Percentiles rank a stretch among this genome's conserved stretches.
phyloP scores from a whole-genome alignment of 1,140 invertebrate genomes.

The Wiebesia pumilae region DNA sequence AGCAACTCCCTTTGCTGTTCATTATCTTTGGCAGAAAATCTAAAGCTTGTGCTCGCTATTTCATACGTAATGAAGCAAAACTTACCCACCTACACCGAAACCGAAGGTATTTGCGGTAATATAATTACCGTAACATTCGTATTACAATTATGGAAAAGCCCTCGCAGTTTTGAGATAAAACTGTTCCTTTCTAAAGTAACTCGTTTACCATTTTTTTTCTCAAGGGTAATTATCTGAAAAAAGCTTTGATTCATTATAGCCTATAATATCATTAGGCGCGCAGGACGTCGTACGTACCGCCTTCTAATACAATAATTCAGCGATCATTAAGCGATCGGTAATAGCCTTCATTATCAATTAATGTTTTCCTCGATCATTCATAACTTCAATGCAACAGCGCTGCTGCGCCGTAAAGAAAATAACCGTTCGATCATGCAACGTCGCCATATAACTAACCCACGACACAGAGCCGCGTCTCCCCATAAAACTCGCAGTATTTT shows the following conservation, averaged over 20 bases:
- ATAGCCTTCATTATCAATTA: constrained; percentile 29
- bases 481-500: constrained; percentile 1
- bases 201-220: not conserved
- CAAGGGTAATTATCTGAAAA: not conserved
- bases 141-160: too few species aligned
- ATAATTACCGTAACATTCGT: too few species aligned
- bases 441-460: not conserved
- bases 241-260: not conserved
- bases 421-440: constrained; percentile 11
- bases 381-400: not conserved
- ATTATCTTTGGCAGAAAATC: not conserved
- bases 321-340: constrained; percentile 3
- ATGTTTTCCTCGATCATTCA: constrained; percentile 7
- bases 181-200: not conserved
- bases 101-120: too few species aligned
- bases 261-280: not conserved
- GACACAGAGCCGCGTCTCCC: not conserved
- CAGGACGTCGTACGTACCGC: not conserved
- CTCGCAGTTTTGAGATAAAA: not conserved
- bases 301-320: constrained; percentile 5
- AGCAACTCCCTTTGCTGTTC: not conserved
- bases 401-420: constrained; percentile 10
- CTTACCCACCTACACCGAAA: too few species aligned
- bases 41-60: not conserved
- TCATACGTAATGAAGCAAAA: not conserved